Evolutionary conservation across 2,888 invertebrate species (phyloP).

Genomic region (Ashinkailepas kermadecensis): DNA sequence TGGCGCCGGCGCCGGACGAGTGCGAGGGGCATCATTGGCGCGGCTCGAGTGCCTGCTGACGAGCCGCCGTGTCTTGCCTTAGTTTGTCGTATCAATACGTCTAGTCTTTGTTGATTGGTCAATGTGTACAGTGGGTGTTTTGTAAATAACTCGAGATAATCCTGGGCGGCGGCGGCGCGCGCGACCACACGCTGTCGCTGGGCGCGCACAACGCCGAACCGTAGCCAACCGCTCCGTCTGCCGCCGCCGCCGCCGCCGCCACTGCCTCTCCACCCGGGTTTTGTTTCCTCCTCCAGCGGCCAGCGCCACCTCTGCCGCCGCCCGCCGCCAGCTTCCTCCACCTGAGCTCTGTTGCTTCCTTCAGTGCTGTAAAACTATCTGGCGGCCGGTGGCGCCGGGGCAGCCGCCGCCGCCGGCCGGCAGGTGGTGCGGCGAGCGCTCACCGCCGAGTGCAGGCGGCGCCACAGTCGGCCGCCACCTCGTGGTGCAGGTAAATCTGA

Average conservation of each 20-base stretch:
- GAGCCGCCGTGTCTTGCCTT: slow-evolving; percentile 15
- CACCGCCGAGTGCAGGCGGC: neutral
- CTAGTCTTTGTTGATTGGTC: slow-evolving; percentile 18
- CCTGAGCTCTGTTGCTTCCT: neutral
- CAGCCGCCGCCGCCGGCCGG: neutral
- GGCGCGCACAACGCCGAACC: neutral
- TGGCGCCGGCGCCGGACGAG: neutral
- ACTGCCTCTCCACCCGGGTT: too few species aligned
- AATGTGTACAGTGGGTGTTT: slow-evolving; percentile 20
- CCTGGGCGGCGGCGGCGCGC: neutral
- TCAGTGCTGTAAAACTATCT: neutral
- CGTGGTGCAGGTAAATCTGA: neutral
- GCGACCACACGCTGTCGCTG: neutral
- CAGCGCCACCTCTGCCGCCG: neutral
- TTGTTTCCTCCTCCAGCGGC: neutral
- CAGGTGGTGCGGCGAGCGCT: neutral
- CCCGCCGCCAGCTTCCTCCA: slow-evolving; percentile 2
- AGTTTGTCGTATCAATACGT: slow-evolving; percentile 21
- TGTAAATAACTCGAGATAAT: slow-evolving; percentile 23
- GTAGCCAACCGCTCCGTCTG: neutral
- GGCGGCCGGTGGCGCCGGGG: neutral
- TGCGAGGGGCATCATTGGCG: slow-evolving; percentile 22
- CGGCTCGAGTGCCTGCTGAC: neutral
- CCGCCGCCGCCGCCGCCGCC: neutral
- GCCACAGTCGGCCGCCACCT: neutral